A percentile compares a stretch with the other conserved stretches of the same genome.
These are phyloP conservation scores for Andrena camellia DNA, from an alignment of 2,888 invertebrate species.

Conservation along the genomic window DNA sequence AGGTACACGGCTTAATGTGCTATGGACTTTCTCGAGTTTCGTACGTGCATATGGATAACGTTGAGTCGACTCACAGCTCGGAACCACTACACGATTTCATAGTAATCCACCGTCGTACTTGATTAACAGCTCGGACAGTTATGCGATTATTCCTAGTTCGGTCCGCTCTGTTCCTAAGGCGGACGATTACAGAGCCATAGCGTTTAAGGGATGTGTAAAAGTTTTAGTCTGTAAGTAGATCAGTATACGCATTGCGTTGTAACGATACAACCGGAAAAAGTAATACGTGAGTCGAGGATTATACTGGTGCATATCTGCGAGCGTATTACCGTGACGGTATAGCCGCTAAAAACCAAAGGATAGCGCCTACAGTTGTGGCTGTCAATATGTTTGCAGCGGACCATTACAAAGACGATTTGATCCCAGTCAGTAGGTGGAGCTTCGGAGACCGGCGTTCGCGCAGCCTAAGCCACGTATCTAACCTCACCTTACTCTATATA, in stretches of 20 bases:
- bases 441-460: constrained; percentile 84
- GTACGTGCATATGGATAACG: constrained; percentile 47
- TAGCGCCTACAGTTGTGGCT: constrained; percentile 84
- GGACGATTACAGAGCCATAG: constrained; percentile 66
- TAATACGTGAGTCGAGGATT: constrained; percentile 63
- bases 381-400: constrained; percentile 85
- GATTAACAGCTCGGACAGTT: constrained; percentile 59
- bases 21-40: constrained; percentile 35
- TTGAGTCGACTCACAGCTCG: constrained; percentile 45
- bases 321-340: constrained; percentile 71
- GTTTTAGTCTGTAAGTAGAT: constrained; percentile 69
- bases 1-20: constrained; percentile 40
- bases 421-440: constrained; percentile 85
- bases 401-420: constrained; percentile 85
- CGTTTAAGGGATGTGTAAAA: constrained; percentile 70
- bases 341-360: constrained; percentile 78
- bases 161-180: constrained; percentile 60
- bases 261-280: constrained; percentile 41
- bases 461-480: constrained; percentile 86
- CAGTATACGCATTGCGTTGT: constrained; percentile 49
- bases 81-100: constrained; percentile 41
- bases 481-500: constrained; percentile 85
- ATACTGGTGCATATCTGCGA: constrained; percentile 74
- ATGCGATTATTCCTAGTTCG: constrained; percentile 59
- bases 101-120: constrained; percentile 57